Conservation (phyloP, 2,888 invertebrate genomes). For the Sarcophaga caerulescens region DNA sequence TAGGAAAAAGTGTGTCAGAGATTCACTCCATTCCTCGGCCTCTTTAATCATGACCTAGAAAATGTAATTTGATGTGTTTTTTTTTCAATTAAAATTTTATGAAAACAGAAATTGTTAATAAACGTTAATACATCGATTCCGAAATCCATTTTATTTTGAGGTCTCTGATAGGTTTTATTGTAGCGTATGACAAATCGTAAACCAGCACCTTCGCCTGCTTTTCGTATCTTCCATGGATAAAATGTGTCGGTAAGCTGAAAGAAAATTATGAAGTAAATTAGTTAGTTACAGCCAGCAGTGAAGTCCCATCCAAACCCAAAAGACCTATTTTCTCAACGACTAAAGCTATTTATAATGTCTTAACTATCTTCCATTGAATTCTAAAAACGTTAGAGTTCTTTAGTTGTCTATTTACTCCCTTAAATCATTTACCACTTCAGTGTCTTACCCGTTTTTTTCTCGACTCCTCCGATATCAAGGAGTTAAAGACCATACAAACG, state of each 20-base stretch:
- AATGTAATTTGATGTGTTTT: background rate
- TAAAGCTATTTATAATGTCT: no score
- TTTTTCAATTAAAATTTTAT: background rate
- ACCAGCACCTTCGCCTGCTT: slow-evolving; percentile 78
- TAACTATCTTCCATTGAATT: no score
- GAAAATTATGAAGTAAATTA: slow-evolving; percentile 80
- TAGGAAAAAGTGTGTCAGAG: slow-evolving; percentile 69
- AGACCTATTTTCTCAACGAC: no score
- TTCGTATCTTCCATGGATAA: slow-evolving; percentile 75
- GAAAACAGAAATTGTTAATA: background rate
- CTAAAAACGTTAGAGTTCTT: no score
- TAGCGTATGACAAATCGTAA: slow-evolving; percentile 71
- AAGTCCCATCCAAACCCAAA: background rate
- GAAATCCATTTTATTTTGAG: slow-evolving; percentile 62
- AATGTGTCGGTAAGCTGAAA: slow-evolving; percentile 73
- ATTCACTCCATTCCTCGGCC: slow-evolving; percentile 72
- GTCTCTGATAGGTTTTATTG: slow-evolving; percentile 66
- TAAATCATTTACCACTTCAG: no score
- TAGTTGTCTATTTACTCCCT: no score
- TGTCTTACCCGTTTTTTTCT: slow-evolving; percentile 71
- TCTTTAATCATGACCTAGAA: slow-evolving; percentile 75
- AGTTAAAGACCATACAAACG: slow-evolving; percentile 82
- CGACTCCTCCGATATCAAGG: slow-evolving; percentile 75
- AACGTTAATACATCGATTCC: slow-evolving; percentile 69
- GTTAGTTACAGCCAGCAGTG: slow-evolving; percentile 50